A percentile compares a stretch with the other conserved stretches of the same genome.
Conservation (phyloP, 1,140 invertebrate genomes). For the Eriosoma lanigerum region DNA sequence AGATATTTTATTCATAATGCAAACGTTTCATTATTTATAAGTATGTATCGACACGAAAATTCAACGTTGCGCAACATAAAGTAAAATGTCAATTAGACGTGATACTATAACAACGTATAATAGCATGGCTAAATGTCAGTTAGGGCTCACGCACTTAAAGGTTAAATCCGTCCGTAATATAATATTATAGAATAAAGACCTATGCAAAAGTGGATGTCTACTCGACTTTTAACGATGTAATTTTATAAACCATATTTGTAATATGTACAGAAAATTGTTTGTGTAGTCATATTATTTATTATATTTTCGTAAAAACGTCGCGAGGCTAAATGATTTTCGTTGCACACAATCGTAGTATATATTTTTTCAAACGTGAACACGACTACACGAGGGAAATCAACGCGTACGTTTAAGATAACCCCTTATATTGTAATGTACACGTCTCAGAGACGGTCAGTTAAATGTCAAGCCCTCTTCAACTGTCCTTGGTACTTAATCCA, state of each 20-base stretch:
- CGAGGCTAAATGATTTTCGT: neutral
- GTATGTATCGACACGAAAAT: neutral
- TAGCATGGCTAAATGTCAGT: slow-evolving; percentile 28
- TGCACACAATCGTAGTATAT: too few species aligned
- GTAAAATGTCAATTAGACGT: slow-evolving; percentile 32
- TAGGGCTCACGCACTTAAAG: neutral
- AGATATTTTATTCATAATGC: neutral
- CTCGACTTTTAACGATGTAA: neutral
- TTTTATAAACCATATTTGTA: neutral
- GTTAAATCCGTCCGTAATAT: slow-evolving; percentile 1
- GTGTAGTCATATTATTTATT: neutral
- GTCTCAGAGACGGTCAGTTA: too few species aligned
- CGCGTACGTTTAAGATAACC: slow-evolving; percentile 9
- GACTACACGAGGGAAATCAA: slow-evolving; percentile 30
- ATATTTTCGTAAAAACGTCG: neutral
- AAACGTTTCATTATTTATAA: neutral
- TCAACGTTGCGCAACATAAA: neutral
- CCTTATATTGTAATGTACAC: neutral
- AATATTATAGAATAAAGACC: neutral
- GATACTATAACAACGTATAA: slow-evolving; percentile 39
- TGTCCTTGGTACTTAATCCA: neutral
- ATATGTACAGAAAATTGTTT: neutral
- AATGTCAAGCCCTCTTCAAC: slow-evolving; percentile 27
- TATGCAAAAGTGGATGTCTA: neutral
- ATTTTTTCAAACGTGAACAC: neutral